A percentile compares a stretch with the other conserved stretches of the same genome.
Conservation (phyloP, 2,797 vertebrate genomes). For the Miichthys miiuy region DNA sequence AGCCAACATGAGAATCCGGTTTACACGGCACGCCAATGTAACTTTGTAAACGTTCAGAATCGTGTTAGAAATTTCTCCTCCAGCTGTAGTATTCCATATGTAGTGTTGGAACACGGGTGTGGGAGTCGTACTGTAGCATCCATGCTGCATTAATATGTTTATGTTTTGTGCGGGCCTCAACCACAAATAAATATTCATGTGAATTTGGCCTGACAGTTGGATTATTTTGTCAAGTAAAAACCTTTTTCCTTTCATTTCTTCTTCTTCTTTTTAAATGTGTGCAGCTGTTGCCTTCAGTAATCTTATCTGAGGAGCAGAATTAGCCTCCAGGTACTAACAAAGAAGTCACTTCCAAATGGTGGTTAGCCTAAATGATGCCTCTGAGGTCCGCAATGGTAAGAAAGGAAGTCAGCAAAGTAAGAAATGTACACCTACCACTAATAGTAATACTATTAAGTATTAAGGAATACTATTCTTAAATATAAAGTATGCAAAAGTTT, state of each 20-base stretch:
- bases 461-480: too few species aligned
- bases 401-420: not conserved
- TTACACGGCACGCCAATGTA: not conserved
- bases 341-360: not conserved
- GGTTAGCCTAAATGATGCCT: not conserved
- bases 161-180: not conserved
- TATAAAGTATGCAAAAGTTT: too few species aligned
- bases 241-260: not conserved
- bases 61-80: not conserved
- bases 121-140: not conserved
- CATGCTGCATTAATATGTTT: not conserved
- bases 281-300: not conserved
- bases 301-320: not conserved
- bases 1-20: slow-evolving; percentile 1
- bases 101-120: not conserved
- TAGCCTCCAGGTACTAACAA: not conserved
- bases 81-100: not conserved
- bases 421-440: too few species aligned
- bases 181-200: not conserved
- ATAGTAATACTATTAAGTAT: too few species aligned
- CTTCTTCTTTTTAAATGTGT: not conserved
- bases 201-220: not conserved
- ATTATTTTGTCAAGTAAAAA: not conserved
- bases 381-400: not conserved
- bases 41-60: not conserved